phyloP scores from a whole-genome alignment of 2,888 invertebrate species.

The Morinoia aosen region DNA sequence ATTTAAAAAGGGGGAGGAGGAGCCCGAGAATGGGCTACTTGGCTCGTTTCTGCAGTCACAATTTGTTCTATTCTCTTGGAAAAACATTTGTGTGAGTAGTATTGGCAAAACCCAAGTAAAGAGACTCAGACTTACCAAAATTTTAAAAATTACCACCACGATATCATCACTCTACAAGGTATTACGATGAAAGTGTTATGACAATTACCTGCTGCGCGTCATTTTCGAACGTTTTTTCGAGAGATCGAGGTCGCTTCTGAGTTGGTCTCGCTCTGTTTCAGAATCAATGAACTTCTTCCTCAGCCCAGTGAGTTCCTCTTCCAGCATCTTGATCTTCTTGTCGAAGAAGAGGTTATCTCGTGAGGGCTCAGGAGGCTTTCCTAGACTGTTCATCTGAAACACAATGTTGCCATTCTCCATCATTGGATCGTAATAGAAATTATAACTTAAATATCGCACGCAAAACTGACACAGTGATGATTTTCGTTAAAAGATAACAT shows the following conservation, averaged over 20 bases:
- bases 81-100: no score
- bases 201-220: constrained; percentile 69
- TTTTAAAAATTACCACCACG: no score
- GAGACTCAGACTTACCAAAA: no score
- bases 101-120: no score
- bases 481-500: no score
- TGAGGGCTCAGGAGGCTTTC: constrained; percentile 65
- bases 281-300: constrained; percentile 83
- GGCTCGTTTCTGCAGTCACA: no score
- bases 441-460: no score
- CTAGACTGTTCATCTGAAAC: constrained; percentile 68
- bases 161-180: neutral
- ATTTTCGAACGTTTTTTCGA: constrained; percentile 69
- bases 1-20: no score
- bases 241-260: constrained; percentile 82
- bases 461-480: no score
- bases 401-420: neutral
- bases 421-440: neutral
- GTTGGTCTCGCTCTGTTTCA: constrained; percentile 82
- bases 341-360: constrained; percentile 77
- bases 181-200: neutral
- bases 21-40: no score
- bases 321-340: constrained; percentile 76
- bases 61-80: no score
- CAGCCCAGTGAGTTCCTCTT: constrained; percentile 81